These are phyloP conservation scores for Drosophila colorata DNA, from an alignment of 2,888 invertebrate genomes.

Conservation along the genomic window DNA sequence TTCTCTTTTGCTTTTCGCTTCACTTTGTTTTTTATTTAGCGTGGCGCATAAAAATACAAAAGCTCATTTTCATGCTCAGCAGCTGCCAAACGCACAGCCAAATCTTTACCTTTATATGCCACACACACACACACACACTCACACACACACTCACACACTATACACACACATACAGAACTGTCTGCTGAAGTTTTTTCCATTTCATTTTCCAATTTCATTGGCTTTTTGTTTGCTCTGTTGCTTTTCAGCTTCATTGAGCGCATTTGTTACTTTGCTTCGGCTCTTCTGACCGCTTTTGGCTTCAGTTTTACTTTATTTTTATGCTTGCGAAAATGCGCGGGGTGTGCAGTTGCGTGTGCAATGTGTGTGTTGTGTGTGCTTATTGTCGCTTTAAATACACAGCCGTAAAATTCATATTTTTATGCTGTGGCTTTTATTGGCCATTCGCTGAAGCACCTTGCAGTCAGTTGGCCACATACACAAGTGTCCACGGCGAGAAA, in stretches of 20 bases:
- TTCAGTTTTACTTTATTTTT: slow-evolving; percentile 42
- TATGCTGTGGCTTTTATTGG: slow-evolving; percentile 73
- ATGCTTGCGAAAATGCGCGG: slow-evolving; percentile 23
- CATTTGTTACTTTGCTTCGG: slow-evolving; percentile 54
- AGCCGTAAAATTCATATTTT: slow-evolving; percentile 76
- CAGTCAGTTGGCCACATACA: slow-evolving; percentile 45
- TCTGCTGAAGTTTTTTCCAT: slow-evolving; percentile 64
- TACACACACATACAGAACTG: slow-evolving; percentile 16
- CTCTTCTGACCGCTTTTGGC: slow-evolving; percentile 22
- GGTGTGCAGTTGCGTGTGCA: slow-evolving; percentile 6
- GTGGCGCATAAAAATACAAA: slow-evolving; percentile 64
- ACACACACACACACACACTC: slow-evolving; percentile 12
- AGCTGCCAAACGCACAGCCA: slow-evolving; percentile 67
- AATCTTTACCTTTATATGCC: slow-evolving; percentile 59
- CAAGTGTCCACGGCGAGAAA: slow-evolving; percentile 24
- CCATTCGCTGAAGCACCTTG: slow-evolving; percentile 63
- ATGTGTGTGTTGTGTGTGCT: slow-evolving; percentile 36
- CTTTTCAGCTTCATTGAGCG: slow-evolving; percentile 75
- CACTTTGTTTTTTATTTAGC: slow-evolving; percentile 39
- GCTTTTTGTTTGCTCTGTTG: slow-evolving; percentile 48
- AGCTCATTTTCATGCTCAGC: slow-evolving; percentile 76
- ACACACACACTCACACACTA: slow-evolving; percentile 5
- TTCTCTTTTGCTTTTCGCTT: slow-evolving; percentile 13
- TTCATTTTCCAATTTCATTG: slow-evolving; percentile 77
- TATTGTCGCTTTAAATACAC: slow-evolving; percentile 75